Conservation (phyloP, 2,113 vertebrate species). For the Eclectus roratus region DNA sequence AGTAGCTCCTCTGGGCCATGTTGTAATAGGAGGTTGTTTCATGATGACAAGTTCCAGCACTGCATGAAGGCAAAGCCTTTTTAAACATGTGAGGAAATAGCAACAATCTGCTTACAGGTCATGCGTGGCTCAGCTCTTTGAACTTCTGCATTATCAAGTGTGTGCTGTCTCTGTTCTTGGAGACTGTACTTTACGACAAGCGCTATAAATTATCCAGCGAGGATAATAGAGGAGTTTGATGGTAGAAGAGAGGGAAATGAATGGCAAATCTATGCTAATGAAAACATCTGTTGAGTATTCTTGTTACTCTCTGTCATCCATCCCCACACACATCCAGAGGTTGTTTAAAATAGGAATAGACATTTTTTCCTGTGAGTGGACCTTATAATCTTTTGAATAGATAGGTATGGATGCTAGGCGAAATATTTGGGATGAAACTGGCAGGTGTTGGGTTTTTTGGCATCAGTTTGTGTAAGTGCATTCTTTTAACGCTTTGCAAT, state of each 20-base stretch:
- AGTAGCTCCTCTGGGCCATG: constrained; percentile 44
- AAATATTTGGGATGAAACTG: background rate
- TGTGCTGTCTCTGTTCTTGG: background rate
- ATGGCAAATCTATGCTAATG: constrained; percentile 41
- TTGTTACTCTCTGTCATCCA: background rate
- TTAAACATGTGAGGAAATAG: background rate
- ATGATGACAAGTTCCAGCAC: constrained; percentile 29
- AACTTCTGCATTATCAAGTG: constrained; percentile 12
- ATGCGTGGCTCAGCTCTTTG: constrained; percentile 36
- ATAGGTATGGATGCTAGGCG: background rate
- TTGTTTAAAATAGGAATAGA: background rate
- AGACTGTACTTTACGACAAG: constrained; percentile 5
- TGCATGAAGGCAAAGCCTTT: constrained; percentile 12
- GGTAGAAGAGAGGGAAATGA: constrained; percentile 1
- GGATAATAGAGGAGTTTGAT: constrained; percentile 25
- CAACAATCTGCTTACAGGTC: constrained; percentile 41
- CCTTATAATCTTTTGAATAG: background rate
- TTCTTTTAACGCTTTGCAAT: background rate
- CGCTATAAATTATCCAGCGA: constrained; percentile 3
- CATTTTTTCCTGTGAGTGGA: background rate
- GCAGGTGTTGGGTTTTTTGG: background rate
- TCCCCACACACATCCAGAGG: accelerated
- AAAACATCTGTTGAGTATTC: constrained; percentile 20
- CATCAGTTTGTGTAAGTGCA: background rate
- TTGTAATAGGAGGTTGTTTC: constrained; percentile 40